Base-by-base conservation (phyloP, 2,888 invertebrate species). In the Drepana falcataria region DNA sequence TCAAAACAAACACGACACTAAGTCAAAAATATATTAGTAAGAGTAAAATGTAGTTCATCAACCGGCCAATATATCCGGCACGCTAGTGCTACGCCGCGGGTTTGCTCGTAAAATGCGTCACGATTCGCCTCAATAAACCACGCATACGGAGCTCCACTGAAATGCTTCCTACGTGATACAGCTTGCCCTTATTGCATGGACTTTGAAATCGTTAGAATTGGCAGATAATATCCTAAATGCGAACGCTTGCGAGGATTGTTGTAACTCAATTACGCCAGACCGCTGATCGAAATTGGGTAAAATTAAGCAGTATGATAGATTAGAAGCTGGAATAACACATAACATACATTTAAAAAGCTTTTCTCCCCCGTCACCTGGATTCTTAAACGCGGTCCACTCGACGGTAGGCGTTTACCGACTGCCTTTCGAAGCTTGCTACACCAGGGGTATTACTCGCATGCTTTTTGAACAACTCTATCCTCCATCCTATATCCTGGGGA, bases 151-250 rank as follows among this genome's bases (percentile, higher is more conserved):
- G 71, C 70, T 73, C 72, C 68, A 71, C 67, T 71, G 44, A 78
- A 83, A 86, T 85, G 84, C 77, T 72, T 73, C 62, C 70, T 77
- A 87, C 86, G 87, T 87, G 86, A 81, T 77, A 64, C 74, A 70
- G 63, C 60, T 69, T 67, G 69, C 63, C 74, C 67, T 75, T 69
- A 74, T 73, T 73, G 67, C 59, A 35, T 33, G 48, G 65, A 55
- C n/a, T 21, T 51, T 35, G 0, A 3, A 62, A 60, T 3, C 3
- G n/a, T 7, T 61, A 71, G 73, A 72, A 0, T 0, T 7, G 63
- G 9, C 64, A 1, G 0, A 21, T 21, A 21, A 21, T 21, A 21
- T 21, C 21, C 0, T 21, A 21, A 21, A 21, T 21, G 21, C 21
- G 21, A 21, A 21, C 21, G 21, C 21, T 21, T 21, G 21, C 21